Evolutionary conservation across 1,140 invertebrate genomes (phyloP).

Genomic region (Neodiprion virginianus): DNA sequence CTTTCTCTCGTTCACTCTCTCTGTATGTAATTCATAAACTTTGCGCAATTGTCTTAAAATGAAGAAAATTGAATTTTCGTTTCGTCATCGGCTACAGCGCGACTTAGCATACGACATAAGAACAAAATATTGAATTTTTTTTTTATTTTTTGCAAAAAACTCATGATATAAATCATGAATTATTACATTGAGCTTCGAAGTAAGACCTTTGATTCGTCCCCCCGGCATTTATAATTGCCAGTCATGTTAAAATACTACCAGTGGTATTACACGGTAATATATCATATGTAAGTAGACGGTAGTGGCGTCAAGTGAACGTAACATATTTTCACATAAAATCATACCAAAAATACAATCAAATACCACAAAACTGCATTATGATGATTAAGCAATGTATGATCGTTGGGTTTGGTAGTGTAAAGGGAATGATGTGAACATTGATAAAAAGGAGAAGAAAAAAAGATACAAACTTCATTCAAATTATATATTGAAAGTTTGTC

Average conservation of each 20-base stretch:
- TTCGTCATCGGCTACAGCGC: conserved; percentile 37
- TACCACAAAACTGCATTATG: neutral
- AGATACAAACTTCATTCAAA: conserved; percentile 32
- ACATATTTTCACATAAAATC: no score
- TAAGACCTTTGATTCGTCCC: no score
- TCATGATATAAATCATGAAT: conserved; percentile 16
- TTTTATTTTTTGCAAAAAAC: conserved; percentile 27
- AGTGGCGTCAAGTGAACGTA: no score
- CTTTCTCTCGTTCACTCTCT: neutral
- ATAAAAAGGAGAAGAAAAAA: conserved; percentile 22
- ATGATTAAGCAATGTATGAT: neutral
- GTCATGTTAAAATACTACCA: no score
- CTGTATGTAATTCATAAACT: neutral
- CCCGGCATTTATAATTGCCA: no score
- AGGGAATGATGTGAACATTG: conserved; percentile 9
- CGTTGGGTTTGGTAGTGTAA: neutral
- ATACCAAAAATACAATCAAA: neutral
- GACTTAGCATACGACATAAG: conserved; percentile 36
- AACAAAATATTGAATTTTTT: conserved; percentile 43
- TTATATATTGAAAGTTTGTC: conserved; percentile 30
- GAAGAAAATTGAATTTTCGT: conserved; percentile 11
- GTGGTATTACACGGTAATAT: no score
- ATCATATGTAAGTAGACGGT: no score
- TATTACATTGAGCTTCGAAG: no score
- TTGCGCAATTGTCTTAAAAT: neutral